These are phyloP conservation scores for Sarcoramphus papa DNA, from an alignment of 2,797 vertebrate genomes.

Conservation along the genomic window DNA sequence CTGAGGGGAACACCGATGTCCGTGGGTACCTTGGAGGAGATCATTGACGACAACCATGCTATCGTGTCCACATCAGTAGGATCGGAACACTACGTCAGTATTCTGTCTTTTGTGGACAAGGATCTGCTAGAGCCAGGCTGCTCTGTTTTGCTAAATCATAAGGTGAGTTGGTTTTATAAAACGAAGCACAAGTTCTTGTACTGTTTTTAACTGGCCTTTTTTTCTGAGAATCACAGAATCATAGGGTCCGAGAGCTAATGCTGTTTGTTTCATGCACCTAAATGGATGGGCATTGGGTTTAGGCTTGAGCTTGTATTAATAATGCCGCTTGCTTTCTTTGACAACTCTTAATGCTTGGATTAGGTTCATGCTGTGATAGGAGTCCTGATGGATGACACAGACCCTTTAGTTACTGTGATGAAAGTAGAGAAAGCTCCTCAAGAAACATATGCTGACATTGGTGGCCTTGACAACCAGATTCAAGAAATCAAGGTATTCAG, in stretches of 20 bases:
- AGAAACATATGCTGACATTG: slow-evolving; percentile 96
- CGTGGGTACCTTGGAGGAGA: slow-evolving; percentile 95
- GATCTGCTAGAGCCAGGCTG: slow-evolving; percentile 96
- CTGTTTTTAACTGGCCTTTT: background rate
- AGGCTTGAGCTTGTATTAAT: background rate
- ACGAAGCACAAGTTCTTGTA: background rate
- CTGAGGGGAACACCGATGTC: slow-evolving; percentile 98
- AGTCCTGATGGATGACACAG: slow-evolving; percentile 97
- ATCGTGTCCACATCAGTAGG: slow-evolving; percentile 98
- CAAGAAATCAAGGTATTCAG: slow-evolving; percentile 94
- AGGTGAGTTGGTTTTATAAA: slow-evolving; percentile 72
- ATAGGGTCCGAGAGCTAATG: background rate
- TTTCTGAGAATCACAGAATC: background rate
- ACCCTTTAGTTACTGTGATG: slow-evolving; percentile 97
- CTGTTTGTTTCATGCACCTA: background rate
- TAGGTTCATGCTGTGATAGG: slow-evolving; percentile 97
- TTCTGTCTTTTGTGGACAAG: slow-evolving; percentile 97
- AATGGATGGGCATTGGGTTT: background rate
- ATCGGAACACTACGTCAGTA: slow-evolving; percentile 97
- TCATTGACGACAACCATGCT: slow-evolving; percentile 98
- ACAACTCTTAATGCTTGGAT: background rate
- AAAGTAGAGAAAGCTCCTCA: slow-evolving; percentile 98
- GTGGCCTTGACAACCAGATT: slow-evolving; percentile 95
- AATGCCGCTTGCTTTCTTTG: background rate
- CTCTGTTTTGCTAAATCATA: slow-evolving; percentile 96